phyloP scores from a whole-genome alignment of 1,140 invertebrate species.

The Dinoponera quadriceps region DNA sequence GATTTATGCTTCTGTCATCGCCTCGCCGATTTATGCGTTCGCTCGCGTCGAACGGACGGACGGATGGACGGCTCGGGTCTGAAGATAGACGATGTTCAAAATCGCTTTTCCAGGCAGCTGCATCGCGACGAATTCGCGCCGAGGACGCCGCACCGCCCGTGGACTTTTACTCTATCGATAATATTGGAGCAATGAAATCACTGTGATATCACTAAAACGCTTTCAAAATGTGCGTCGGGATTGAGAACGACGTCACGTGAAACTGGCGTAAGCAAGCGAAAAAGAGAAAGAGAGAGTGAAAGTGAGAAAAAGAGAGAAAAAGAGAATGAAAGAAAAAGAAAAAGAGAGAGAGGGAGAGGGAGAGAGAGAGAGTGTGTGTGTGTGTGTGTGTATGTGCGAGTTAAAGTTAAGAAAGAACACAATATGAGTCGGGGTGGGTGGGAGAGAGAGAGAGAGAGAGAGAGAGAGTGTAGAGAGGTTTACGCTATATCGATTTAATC shows the following conservation, averaged over 20 bases:
- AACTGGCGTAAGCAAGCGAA: constrained; percentile 40
- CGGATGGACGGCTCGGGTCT: constrained; percentile 34
- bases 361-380: background rate
- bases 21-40: constrained; percentile 51
- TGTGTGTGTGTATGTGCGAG: background rate
- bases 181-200: constrained; percentile 86
- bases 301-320: constrained; percentile 30
- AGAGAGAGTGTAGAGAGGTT: constrained; percentile 72
- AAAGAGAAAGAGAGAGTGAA: constrained; percentile 19
- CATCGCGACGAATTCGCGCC: constrained; percentile 64
- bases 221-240: constrained; percentile 83
- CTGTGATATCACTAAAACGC: constrained; percentile 86
- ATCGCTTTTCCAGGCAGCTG: constrained; percentile 11
- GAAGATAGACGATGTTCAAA: constrained; percentile 27
- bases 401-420: constrained; percentile 61
- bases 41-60: background rate
- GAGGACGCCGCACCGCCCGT: constrained; percentile 68
- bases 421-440: background rate
- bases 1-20: constrained; percentile 53
- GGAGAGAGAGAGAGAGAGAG: constrained; percentile 69
- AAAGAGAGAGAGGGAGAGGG: constrained; percentile 28
- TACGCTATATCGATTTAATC: constrained; percentile 79
- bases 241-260: constrained; percentile 69
- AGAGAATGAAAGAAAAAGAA: constrained; percentile 32
- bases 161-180: constrained; percentile 82